phyloP scores from a whole-genome alignment of 2,797 vertebrate genomes.

The Pangasius larnaudii region DNA sequence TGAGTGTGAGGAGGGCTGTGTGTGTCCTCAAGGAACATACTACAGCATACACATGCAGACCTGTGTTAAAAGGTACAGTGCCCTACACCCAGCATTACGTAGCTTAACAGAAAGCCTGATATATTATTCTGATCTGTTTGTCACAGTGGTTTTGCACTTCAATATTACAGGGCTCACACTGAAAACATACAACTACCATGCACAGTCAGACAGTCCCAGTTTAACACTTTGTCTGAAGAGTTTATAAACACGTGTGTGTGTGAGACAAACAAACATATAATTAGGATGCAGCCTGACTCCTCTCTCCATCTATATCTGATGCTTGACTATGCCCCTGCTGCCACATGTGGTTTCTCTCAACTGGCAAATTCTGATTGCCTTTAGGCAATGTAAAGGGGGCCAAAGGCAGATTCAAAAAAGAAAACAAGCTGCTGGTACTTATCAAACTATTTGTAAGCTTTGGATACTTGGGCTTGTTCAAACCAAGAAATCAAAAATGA shows the following conservation, averaged over 20 bases:
- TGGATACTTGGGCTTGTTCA: background rate
- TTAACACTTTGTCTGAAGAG: background rate
- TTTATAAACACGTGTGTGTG: background rate
- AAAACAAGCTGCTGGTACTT: no score
- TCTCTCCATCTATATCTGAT: background rate
- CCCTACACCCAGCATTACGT: background rate
- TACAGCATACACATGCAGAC: conserved; percentile 80
- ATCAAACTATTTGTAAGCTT: background rate
- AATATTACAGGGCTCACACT: background rate
- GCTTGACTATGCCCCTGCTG: background rate
- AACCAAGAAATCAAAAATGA: background rate
- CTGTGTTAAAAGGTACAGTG: conserved; percentile 80
- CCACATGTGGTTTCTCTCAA: background rate
- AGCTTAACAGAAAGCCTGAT: background rate
- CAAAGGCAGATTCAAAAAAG: background rate
- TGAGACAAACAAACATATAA: background rate
- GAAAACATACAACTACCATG: background rate
- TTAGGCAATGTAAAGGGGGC: background rate
- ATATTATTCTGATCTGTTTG: background rate
- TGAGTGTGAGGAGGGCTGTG: conserved; percentile 91
- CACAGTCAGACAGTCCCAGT: background rate
- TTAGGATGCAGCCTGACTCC: background rate
- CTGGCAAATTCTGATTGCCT: no score
- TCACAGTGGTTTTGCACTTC: background rate
- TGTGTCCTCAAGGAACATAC: conserved; percentile 86